Base-by-base conservation (phyloP, 92 coral and sea anemone genomes). In the Siderastrea radians region DNA sequence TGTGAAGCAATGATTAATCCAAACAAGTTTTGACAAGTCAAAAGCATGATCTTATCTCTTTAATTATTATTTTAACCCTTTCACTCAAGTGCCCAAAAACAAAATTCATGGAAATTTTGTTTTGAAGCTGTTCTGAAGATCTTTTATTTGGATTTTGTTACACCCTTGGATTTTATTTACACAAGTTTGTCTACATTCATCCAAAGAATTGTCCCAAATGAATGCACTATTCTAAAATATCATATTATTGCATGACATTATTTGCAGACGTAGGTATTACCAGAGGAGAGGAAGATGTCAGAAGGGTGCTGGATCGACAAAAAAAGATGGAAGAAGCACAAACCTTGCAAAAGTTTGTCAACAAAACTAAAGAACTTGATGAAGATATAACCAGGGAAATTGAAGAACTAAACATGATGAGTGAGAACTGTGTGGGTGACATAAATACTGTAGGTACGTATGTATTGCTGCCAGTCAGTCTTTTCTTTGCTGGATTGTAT, bases 361-460 rank as follows among this genome's bases (percentile, higher is more conserved):
- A 86, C 19, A 82, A 93, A 75, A 95, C 76, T 54, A 72, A 93
- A 6, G 95, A 93, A 6, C 89, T 88, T 4, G 96, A 95, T 46
- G 73, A 75, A 47, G 68, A 87, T n/a, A 91, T 93, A 71, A 92
- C 91, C 82, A 75, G 74, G 58, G 96, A 95, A 79, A 83, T 95
- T 74, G 70, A 69, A 10, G 96, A 87, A 62, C 83, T 94, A 66
- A 86, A 69, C 74, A 49, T 85, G 87, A 95, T 95, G 94, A 88
- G 93, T 81, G 94, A 90, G 84, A 92, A 95, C 86, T 92, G 98
- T 84, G 98, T 92, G 78, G 86, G 71, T 19, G 98, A 95, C 64
- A 81, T 90, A 15, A 52, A 46, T 4, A 92, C 55, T 51, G 65
- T 89, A 72, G 95, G 98, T 94, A 72, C 58, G 82, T 69, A 16